A percentile compares a stretch with the other conserved stretches of the same genome.
These are phyloP conservation scores for Crossocerus cetratus DNA, from an alignment of 2,888 invertebrate species.

Conservation along the genomic window DNA sequence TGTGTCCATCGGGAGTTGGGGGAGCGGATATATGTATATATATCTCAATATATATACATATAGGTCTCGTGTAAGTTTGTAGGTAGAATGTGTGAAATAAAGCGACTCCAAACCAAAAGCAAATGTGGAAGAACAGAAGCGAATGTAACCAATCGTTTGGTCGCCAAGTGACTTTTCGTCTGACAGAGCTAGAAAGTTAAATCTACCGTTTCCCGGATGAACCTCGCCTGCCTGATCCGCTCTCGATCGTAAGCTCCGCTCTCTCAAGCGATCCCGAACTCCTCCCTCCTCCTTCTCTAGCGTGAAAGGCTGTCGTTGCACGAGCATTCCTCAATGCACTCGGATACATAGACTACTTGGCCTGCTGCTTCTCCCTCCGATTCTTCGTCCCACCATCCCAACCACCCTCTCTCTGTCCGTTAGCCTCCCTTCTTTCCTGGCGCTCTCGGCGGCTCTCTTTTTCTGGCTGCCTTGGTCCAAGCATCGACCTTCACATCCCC, in stretches of 20 bases:
- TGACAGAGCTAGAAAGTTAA: background rate
- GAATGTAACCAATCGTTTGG: background rate
- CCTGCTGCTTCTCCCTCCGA: background rate
- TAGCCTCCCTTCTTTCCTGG: background rate
- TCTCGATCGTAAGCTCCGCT: no score
- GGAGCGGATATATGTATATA: constrained; percentile 53
- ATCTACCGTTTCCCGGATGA: background rate
- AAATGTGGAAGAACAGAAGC: constrained; percentile 4
- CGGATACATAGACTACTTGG: background rate
- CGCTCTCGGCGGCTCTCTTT: background rate
- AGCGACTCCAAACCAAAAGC: constrained; percentile 14
- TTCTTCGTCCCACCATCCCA: background rate
- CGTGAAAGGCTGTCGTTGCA: background rate
- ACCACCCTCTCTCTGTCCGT: constrained; percentile 8
- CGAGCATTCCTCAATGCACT: background rate
- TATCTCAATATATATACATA: no score
- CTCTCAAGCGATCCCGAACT: no score
- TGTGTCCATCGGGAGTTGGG: constrained; percentile 61
- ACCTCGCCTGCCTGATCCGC: background rate
- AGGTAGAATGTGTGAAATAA: constrained; percentile 6
- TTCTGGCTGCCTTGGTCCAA: no score
- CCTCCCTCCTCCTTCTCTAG: no score
- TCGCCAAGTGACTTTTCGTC: background rate
- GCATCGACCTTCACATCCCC: background rate
- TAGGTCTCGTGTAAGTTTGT: constrained; percentile 27